These are phyloP conservation scores for Colistium nudipinnis DNA, from an alignment of 2,113 vertebrate species.

Conservation along the genomic window DNA sequence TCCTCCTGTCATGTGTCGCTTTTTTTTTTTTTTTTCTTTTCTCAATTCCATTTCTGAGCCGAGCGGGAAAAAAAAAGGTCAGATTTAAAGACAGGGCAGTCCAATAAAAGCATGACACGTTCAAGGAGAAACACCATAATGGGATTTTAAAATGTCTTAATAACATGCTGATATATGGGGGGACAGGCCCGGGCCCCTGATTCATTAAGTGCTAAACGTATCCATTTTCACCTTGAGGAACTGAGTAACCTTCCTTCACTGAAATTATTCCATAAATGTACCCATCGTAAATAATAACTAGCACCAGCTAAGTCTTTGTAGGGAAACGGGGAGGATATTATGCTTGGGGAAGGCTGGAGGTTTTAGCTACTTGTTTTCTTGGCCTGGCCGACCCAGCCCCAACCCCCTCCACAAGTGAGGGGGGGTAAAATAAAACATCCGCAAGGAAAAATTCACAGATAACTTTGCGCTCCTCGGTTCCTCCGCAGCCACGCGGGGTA, in stretches of 20 bases:
- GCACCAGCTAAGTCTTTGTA: constrained; percentile 74
- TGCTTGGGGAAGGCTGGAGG: constrained; percentile 71
- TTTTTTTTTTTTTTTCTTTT: constrained; percentile 12
- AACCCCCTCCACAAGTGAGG: constrained; percentile 40
- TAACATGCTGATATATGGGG: constrained; percentile 88
- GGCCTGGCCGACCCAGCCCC: constrained; percentile 13
- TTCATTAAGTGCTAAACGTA: constrained; percentile 88
- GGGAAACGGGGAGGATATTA: constrained; percentile 69
- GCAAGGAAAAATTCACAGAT: constrained; percentile 53
- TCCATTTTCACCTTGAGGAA: constrained; percentile 87
- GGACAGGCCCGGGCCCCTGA: constrained; percentile 77
- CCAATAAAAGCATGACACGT: constrained; percentile 86
- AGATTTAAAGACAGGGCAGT: constrained; percentile 86
- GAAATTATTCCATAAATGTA: constrained; percentile 87
- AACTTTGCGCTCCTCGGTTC: constrained; percentile 42
- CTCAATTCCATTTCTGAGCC: constrained; percentile 68
- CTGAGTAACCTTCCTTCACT: constrained; percentile 81
- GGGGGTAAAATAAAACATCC: constrained; percentile 37
- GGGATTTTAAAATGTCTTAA: constrained; percentile 89
- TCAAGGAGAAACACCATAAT: constrained; percentile 89
- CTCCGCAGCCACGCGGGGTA: constrained; percentile 29
- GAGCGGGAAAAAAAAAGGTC: constrained; percentile 82
- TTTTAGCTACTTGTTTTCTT: constrained; percentile 59
- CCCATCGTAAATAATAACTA: constrained; percentile 86
- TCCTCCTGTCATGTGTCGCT: constrained; percentile 54